A percentile compares a stretch with the other conserved stretches of the same genome.
phyloP scores from a whole-genome alignment of 2,797 vertebrate genomes.

The Halcyon chelicuti region DNA sequence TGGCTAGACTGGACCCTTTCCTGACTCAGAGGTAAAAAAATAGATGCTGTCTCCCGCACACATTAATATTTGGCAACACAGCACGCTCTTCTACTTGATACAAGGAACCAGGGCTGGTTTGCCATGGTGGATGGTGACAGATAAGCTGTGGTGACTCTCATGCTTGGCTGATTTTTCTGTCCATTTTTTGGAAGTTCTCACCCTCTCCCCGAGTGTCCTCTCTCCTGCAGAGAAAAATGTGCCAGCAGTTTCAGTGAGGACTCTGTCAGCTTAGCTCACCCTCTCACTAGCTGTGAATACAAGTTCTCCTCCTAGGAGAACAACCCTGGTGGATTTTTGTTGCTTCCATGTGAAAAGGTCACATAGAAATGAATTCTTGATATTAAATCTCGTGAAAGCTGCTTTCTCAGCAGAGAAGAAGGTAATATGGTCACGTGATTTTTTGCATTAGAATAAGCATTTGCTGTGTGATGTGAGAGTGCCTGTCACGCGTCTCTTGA shows the following conservation, averaged over 20 bases:
- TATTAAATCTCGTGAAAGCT: background rate
- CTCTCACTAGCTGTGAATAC: background rate
- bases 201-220: background rate
- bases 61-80: background rate
- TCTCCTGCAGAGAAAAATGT: background rate
- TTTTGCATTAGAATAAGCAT: background rate
- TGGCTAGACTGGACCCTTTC: background rate
- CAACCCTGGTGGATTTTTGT: accelerated
- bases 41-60: background rate
- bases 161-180: background rate
- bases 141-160: background rate
- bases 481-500: background rate
- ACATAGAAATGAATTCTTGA: background rate
- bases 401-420: background rate
- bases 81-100: background rate
- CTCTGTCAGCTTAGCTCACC: background rate
- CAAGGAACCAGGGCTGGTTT: background rate
- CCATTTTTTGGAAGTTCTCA: background rate
- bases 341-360: background rate
- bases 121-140: constrained; percentile 20
- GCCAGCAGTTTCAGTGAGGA: background rate
- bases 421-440: background rate
- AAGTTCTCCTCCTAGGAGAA: background rate
- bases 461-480: background rate
- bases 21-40: background rate